A percentile compares a stretch with the other conserved stretches of the same genome.
These are phyloP conservation scores for Ochropleura leucogaster DNA, from an alignment of 2,888 invertebrate genomes.

Conservation along the genomic window DNA sequence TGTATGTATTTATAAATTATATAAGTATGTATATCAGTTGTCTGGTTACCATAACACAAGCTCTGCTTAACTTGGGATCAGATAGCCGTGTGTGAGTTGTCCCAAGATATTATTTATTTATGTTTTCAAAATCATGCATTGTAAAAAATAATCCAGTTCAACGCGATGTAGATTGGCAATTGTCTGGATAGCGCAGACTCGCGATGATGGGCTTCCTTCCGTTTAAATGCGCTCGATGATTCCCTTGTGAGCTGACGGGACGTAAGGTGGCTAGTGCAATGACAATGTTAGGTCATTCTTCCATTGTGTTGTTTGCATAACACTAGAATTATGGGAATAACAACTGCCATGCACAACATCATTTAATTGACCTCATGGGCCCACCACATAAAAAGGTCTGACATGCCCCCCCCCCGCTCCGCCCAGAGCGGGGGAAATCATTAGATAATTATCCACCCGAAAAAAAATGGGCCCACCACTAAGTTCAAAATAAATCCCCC, in stretches of 20 bases:
- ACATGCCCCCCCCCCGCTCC: too few relatives aligned
- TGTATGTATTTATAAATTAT: too few relatives aligned
- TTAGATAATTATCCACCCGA: too few relatives aligned
- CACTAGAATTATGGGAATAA: background rate
- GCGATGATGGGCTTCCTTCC: slow-evolving; percentile 4
- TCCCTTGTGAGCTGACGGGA: background rate
- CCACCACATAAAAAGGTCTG: too few relatives aligned
- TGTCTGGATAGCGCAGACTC: background rate
- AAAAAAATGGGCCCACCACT: background rate
- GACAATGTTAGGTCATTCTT: background rate
- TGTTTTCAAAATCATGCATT: too few relatives aligned
- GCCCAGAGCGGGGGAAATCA: too few relatives aligned
- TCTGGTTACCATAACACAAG: too few relatives aligned
- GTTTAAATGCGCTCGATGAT: background rate
- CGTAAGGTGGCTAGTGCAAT: background rate
- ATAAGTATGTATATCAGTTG: too few relatives aligned
- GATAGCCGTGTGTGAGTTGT: too few relatives aligned
- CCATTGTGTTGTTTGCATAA: background rate
- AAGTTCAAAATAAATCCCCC: background rate
- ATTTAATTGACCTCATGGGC: background rate
- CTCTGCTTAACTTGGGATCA: too few relatives aligned
- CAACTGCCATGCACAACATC: background rate
- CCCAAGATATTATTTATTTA: too few relatives aligned
- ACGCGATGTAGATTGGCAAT: background rate
- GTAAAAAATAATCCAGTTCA: background rate